phyloP scores from a whole-genome alignment of 2,888 invertebrate genomes.

The Phymatocera aterrima region DNA sequence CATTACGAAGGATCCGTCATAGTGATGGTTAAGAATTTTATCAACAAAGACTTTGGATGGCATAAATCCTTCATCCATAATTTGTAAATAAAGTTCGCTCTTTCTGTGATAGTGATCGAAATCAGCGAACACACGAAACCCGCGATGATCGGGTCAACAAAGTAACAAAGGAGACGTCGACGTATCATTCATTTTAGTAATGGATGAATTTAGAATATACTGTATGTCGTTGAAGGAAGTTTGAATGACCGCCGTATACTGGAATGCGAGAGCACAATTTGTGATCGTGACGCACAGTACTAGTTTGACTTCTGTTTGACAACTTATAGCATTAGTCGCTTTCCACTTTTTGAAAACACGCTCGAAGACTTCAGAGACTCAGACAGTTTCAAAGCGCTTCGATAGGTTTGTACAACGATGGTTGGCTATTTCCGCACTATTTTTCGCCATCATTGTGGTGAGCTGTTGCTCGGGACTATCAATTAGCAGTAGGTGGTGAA shows the following conservation, averaged over 20 bases:
- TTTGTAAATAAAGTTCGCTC: background rate
- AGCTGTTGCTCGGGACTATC: too few relatives aligned
- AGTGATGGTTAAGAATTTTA: background rate
- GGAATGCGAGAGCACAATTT: constrained; percentile 1
- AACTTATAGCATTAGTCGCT: background rate
- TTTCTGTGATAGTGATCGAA: background rate
- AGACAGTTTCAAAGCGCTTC: too few relatives aligned
- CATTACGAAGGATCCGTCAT: constrained; percentile 10
- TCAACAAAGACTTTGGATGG: too few relatives aligned
- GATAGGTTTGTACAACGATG: too few relatives aligned
- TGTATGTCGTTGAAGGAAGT: background rate
- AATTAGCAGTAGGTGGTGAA: too few relatives aligned
- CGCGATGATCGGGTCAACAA: background rate
- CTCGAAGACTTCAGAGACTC: too few relatives aligned
- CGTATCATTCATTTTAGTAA: background rate
- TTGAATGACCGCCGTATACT: background rate
- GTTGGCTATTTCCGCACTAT: too few relatives aligned
- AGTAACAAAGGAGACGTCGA: background rate
- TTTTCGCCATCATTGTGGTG: too few relatives aligned
- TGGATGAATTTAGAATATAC: background rate
- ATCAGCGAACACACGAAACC: background rate
- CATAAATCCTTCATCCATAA: background rate
- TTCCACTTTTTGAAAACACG: background rate
- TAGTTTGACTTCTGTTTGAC: background rate
- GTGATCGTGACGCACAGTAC: background rate